These are phyloP conservation scores for Gibbula magus DNA, from an alignment of 2,888 invertebrate species.

Conservation along the genomic window DNA sequence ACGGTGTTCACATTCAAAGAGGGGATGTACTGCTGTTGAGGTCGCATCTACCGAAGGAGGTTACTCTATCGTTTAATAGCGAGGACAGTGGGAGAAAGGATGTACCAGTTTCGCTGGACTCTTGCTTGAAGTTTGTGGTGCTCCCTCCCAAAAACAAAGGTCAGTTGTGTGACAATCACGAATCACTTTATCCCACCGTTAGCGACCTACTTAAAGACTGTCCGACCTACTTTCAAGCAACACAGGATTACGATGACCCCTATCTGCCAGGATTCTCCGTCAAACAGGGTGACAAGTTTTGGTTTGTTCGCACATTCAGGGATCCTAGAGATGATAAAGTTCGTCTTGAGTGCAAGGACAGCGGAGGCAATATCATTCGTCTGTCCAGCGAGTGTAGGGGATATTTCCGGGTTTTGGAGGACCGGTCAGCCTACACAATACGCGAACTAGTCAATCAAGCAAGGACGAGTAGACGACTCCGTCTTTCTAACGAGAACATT, in stretches of 20 bases:
- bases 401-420: slow-evolving; percentile 56
- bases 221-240: slow-evolving; percentile 63
- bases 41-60: slow-evolving; percentile 50
- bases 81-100: slow-evolving; percentile 50
- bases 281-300: slow-evolving; percentile 57
- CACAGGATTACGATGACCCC: slow-evolving; percentile 58
- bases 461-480: slow-evolving; percentile 54
- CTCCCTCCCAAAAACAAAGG: slow-evolving; percentile 49
- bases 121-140: slow-evolving; percentile 54
- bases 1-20: slow-evolving; percentile 38
- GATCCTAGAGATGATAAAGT: slow-evolving; percentile 40
- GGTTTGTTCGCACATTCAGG: slow-evolving; percentile 51
- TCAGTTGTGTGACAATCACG: slow-evolving; percentile 37
- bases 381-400: slow-evolving; percentile 57
- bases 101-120: slow-evolving; percentile 54
- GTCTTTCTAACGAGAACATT: slow-evolving; percentile 49
- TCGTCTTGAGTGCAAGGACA: slow-evolving; percentile 57
- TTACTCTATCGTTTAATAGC: slow-evolving; percentile 55
- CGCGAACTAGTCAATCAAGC: slow-evolving; percentile 59
- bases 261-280: slow-evolving; percentile 62
- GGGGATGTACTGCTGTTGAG: slow-evolving; percentile 59
- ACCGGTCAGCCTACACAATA: slow-evolving; percentile 53
- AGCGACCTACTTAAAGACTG: slow-evolving; percentile 60
- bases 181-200: slow-evolving; percentile 52
- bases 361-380: slow-evolving; percentile 49